Evolutionary conservation across 2,888 invertebrate species (phyloP), one percentile per base, ranked within the genome.

Genomic region (Luperina nickerlii): DNA sequence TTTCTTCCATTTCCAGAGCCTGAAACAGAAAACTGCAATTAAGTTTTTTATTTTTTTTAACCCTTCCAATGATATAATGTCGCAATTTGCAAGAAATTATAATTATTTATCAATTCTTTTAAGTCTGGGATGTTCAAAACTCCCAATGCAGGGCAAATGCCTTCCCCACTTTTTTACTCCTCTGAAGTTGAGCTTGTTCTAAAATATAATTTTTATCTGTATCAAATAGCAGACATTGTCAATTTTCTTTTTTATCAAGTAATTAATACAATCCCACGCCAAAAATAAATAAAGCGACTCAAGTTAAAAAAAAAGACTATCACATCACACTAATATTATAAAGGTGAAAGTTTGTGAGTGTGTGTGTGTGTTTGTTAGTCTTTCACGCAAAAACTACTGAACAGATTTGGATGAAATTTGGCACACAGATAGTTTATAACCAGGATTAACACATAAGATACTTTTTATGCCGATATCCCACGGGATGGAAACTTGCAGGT

Each of bases 1-100:
- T 94, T 71, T 98, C 98, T 94, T 98, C 98, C 89, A 97, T 97
- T 87, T 97, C 96, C 73, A 98, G 92, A 6, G 98, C 98, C 96
- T 97, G 91, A 70, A 78, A 83, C 0, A 81, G 38, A 81, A 66
- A 68, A 77, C 20, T 68, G 1, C 11, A 45, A 42, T 42, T 42
- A 65, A 62, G 18, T 60, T 15, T n/a, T 18, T 20, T 51, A 20
- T 18, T 63, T 27, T 60, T 15, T 63, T 27, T 1, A 18, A 27
- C 27, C 62, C 2, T 2, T 32, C 18, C 7, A 13, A 18, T 48
- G 24, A 9, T 42, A 71, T 48, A 42, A 4, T n/a, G 0, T 32
- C 5, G n/a, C 20, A 13, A 3, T 42, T 38, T 27, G 6, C 51
- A 27, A 38, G n/a, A 11, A 67, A 48, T 45, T 9, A 15, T 0